Percentiles rank a stretch among this genome's conserved stretches.
These are phyloP conservation scores for Phoenoteleia sp. DNA, from an alignment of 2,888 invertebrate genomes.

Conservation along the genomic window DNA sequence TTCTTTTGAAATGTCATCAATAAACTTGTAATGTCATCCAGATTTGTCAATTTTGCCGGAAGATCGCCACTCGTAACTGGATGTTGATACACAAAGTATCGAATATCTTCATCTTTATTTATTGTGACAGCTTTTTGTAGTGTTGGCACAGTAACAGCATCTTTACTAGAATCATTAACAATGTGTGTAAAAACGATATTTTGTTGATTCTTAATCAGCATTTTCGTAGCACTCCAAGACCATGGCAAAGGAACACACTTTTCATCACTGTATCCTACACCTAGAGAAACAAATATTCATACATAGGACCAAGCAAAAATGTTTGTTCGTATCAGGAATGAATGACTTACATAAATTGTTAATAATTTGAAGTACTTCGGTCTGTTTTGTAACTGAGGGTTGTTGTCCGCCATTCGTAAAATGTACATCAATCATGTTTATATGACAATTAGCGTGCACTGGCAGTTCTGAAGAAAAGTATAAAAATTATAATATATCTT, in stretches of 20 bases:
- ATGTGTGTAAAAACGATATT: conserved; percentile 12
- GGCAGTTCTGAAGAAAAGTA: background rate
- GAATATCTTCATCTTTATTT: conserved; percentile 17
- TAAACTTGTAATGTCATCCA: conserved; percentile 22
- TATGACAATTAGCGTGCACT: background rate
- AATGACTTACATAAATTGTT: background rate
- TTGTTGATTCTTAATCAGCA: conserved; percentile 5
- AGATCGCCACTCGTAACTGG: conserved; percentile 9
- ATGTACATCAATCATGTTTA: background rate
- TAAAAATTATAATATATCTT: background rate
- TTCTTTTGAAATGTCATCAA: conserved; percentile 36
- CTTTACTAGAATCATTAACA: background rate
- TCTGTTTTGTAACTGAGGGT: background rate
- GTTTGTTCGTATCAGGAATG: background rate
- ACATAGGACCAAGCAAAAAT: background rate
- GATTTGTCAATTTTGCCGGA: background rate
- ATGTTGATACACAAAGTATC: conserved; percentile 9
- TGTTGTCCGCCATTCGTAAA: background rate
- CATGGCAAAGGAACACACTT: background rate
- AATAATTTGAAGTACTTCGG: background rate
- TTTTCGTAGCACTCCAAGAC: background rate
- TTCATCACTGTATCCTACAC: conserved; percentile 4
- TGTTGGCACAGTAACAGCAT: background rate
- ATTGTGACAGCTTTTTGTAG: conserved; percentile 17
- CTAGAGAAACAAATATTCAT: background rate